Percentiles rank a stretch among this genome's conserved stretches.
Conservation (phyloP, 2,888 invertebrate genomes). For the Camptogramma bilineatum region DNA sequence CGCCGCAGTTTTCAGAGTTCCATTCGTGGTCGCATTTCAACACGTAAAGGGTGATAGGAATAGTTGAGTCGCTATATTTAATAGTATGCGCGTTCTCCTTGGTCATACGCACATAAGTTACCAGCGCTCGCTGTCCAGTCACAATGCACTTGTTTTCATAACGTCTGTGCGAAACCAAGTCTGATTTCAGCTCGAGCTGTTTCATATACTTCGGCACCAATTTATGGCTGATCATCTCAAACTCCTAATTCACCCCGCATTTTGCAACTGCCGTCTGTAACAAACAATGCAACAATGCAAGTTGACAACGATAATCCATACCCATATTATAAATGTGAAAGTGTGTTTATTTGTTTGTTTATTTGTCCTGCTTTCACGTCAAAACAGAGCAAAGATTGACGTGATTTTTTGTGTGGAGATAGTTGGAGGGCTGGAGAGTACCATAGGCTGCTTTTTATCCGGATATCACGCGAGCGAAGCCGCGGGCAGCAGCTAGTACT, state of each 20-base stretch:
- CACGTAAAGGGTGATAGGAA: conserved; percentile 31
- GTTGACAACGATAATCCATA: not conserved
- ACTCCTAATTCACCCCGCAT: conserved; percentile 17
- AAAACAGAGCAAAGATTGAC: too few species aligned
- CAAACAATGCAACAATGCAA: conserved; percentile 7
- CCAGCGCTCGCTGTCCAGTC: conserved; percentile 32
- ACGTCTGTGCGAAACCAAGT: conserved; percentile 32
- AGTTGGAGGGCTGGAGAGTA: too few species aligned
- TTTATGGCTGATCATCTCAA: conserved; percentile 39
- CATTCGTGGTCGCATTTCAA: conserved; percentile 32
- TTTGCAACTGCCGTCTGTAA: conserved; percentile 28
- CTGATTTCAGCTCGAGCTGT: conserved; percentile 36
- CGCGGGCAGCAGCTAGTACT: too few species aligned
- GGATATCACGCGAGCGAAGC: too few species aligned
- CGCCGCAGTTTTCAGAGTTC: conserved; percentile 18
- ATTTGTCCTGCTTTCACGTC: too few species aligned
- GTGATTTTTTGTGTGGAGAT: too few species aligned
- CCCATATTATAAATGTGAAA: too few species aligned
- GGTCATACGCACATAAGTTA: conserved; percentile 28
- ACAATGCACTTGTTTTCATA: conserved; percentile 37
- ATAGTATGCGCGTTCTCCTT: conserved; percentile 31
- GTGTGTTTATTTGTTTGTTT: too few species aligned
- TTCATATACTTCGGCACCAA: conserved; percentile 41
- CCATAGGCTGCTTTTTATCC: too few species aligned
- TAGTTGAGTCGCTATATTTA: conserved; percentile 27